Conservation (phyloP, 2,113 vertebrate species). For the Thymallus thymallus region DNA sequence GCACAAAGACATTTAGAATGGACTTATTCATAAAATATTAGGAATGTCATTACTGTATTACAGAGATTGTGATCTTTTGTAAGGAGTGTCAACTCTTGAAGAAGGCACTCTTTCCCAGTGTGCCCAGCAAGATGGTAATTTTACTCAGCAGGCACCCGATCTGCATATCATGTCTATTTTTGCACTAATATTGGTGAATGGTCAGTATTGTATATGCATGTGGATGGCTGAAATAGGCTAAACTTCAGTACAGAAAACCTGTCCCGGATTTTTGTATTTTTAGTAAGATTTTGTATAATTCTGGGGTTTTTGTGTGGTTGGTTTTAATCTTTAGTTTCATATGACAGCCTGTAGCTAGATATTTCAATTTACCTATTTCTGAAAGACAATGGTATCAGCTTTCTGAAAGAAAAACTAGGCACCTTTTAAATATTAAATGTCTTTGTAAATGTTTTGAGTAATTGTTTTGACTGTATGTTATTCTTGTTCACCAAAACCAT, state of each 20-base stretch:
- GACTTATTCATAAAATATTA: background rate
- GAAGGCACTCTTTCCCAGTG: background rate
- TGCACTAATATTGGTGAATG: background rate
- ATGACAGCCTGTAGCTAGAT: background rate
- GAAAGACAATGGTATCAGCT: background rate
- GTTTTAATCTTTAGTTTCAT: background rate
- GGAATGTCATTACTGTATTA: background rate
- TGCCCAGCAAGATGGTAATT: too few relatives aligned
- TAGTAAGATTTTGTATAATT: background rate
- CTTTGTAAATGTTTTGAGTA: conserved; percentile 7
- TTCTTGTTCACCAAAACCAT: background rate
- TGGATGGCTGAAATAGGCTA: background rate
- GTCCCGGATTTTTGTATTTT: background rate
- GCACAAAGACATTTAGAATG: background rate
- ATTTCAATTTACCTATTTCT: background rate
- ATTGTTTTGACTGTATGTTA: background rate
- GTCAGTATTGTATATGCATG: background rate
- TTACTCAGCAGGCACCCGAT: too few relatives aligned
- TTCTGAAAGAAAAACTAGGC: background rate
- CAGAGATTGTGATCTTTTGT: background rate
- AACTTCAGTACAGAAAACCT: background rate
- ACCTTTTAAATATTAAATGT: background rate
- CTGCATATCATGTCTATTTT: background rate
- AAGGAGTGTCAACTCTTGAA: background rate
- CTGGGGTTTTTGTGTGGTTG: background rate